Base-by-base conservation (phyloP, 2,888 invertebrate genomes). In the Eutolmus rufibarbis region DNA sequence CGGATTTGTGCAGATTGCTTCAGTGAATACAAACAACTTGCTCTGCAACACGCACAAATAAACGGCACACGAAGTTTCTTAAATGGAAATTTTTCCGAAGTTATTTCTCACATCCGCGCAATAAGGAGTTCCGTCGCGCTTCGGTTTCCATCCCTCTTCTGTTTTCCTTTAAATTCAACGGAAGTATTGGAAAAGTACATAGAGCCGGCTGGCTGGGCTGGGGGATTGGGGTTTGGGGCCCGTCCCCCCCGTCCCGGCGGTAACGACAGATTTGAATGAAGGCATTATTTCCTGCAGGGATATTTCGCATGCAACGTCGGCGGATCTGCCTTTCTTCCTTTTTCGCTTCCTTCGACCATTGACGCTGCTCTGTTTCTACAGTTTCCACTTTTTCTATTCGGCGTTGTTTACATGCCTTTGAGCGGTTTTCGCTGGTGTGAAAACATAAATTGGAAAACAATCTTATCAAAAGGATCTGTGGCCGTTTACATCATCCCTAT, bases 381-480 rank as follows among this genome's bases (percentile, higher is more conserved):
- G 87, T 87, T 88, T 87, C 87, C 86, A 87, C 86, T 88, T 89
- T 87, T 66, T 46, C 66, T n/a, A 40, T 66, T 57, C 66, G 77
- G 9, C 3, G n/a, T 40, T 89, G 89, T 89, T 89, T 88, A 88
- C 87, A 87, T 87, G 86, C 82, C 88, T 88, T 74, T 87, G 87
- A 89, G 89, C 89, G 86, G 85, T 81, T 89, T 86, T 89, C 88
- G 74, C 88, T 89, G 89, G 90, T 90, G 90, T 89, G 90, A 90
- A 90, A 89, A 90, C 90, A 90, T 90, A 90, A 90, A 90, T 90
- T 90, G 90, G 89, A 89, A 90, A 90, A 89, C 89, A 90, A 90
- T 89, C 89, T 90, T 87, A 87, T 87, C 87, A 82, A 87, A 79
- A 66, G 79, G 51, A 87, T 87, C 86, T 57, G 34, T 79, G 34